Evolutionary conservation across 2,888 invertebrate genomes (phyloP), one percentile per base, ranked within the genome.

Genomic region (Cerastoderma edule): DNA sequence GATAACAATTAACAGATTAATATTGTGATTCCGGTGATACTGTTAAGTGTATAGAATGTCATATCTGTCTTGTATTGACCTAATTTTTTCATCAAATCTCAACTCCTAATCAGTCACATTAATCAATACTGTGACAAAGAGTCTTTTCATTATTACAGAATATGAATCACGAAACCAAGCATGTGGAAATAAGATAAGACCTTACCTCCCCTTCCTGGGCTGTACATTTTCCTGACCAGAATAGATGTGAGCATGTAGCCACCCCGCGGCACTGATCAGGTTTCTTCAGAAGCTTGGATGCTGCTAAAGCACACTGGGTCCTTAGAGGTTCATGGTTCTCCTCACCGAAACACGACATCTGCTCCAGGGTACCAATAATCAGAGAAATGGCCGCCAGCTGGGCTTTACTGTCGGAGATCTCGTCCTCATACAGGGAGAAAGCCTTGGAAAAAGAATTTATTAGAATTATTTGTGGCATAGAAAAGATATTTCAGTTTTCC

Each of bases 211-310:
- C 88, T 73, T 87, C 86, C 30, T 75, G 72, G 19, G 87, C 80
- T 4, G 86, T 71, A 44, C 86, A 86, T 67, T 91, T 92, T 22
- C 97, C 97, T 82, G 97, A 97, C 99, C 99, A 99, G 94, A 99
- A 99, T 76, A 99, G 95, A 92, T 99, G 98, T 0, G 99, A 97
- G 92, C 98, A 98, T 0, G 96, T 95, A 0, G 97, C 96, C 0
- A 99, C 98, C 0, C 97, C 99, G 48, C 99, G 94, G 89, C 98
- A 98, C 92, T 99, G 99, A 94, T 99, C 99, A 0, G 99, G 98
- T 89, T 99, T 99, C 94, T 99, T 98, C 33, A 99, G 94, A 85
- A 99, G 94, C 91, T 98, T 98, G 80, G 98, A 97, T 8, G 99
- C 98, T 0, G 99, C 98, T 60, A 99, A 94, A 0, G 98, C 98